A percentile compares a stretch with the other conserved stretches of the same genome.
Conservation (phyloP, 1,140 invertebrate species). For the Melanaphis sacchari region DNA sequence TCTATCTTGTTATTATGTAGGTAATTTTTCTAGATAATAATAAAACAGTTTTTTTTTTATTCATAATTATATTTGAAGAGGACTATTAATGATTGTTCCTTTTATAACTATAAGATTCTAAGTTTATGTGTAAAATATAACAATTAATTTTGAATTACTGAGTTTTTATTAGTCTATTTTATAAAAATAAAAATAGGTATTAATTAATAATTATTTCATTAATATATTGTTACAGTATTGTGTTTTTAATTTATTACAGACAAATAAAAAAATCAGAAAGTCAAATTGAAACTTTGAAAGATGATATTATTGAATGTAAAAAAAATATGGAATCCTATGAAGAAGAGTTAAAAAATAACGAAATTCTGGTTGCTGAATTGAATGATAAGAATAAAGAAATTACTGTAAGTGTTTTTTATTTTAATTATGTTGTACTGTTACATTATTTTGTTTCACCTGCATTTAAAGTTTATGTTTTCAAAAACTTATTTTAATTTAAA, state of each 20-base stretch:
- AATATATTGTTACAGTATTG: background rate
- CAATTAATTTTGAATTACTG: background rate
- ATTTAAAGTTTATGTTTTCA: too few relatives aligned
- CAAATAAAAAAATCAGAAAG: slow-evolving; percentile 36
- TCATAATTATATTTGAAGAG: background rate
- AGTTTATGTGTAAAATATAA: background rate
- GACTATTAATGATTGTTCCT: background rate
- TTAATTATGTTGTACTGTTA: background rate
- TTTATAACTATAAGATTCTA: background rate
- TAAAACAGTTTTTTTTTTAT: background rate
- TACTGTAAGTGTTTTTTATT: slow-evolving; percentile 17
- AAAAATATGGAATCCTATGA: slow-evolving; percentile 1
- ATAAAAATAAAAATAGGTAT: background rate
- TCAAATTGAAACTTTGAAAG: background rate
- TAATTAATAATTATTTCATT: background rate
- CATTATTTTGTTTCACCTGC: background rate
- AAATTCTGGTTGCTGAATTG: background rate
- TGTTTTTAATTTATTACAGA: slow-evolving; percentile 2
- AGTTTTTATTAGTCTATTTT: background rate
- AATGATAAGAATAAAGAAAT: background rate
- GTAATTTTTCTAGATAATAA: background rate
- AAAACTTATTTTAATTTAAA: too few relatives aligned
- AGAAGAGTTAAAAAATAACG: slow-evolving; percentile 1
- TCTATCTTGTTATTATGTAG: background rate
- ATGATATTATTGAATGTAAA: background rate